Conservation (phyloP, 2,888 invertebrate genomes). For the Amphipoea lucens region DNA sequence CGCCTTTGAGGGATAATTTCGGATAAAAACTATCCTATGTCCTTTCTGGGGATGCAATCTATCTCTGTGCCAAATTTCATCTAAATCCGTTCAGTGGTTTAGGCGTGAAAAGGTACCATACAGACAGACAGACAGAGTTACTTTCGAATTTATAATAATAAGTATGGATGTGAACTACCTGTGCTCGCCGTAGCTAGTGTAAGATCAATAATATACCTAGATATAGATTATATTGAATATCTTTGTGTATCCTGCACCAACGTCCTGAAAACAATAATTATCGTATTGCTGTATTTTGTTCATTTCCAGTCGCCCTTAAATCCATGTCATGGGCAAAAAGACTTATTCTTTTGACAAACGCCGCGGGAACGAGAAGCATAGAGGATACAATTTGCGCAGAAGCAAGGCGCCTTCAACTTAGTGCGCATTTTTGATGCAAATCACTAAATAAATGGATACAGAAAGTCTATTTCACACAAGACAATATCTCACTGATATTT, state of each 20-base stretch:
- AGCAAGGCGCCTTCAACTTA: conserved; percentile 75
- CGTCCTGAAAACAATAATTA: background rate
- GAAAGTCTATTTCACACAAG: conserved; percentile 30
- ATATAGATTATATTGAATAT: background rate
- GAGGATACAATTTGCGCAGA: conserved; percentile 83
- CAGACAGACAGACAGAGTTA: no score
- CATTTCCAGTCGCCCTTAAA: conserved; percentile 44
- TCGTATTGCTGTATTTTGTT: background rate
- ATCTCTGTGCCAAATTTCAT: no score
- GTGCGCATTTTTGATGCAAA: conserved; percentile 83
- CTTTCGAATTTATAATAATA: no score
- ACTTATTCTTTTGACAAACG: conserved; percentile 85
- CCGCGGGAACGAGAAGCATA: conserved; percentile 69
- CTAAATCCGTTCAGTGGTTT: no score
- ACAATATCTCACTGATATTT: background rate
- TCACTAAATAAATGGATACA: conserved; percentile 18
- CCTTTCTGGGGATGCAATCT: no score
- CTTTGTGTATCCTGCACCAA: background rate
- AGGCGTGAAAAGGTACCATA: no score
- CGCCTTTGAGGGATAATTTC: no score
- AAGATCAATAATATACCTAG: background rate
- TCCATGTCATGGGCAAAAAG: conserved; percentile 72
- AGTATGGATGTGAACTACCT: background rate
- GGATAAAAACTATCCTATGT: no score
- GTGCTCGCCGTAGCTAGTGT: background rate